Percentiles rank a stretch among this genome's conserved stretches.
phyloP scores from a whole-genome alignment of 2,888 invertebrate genomes.

The Aphodius sticticus region DNA sequence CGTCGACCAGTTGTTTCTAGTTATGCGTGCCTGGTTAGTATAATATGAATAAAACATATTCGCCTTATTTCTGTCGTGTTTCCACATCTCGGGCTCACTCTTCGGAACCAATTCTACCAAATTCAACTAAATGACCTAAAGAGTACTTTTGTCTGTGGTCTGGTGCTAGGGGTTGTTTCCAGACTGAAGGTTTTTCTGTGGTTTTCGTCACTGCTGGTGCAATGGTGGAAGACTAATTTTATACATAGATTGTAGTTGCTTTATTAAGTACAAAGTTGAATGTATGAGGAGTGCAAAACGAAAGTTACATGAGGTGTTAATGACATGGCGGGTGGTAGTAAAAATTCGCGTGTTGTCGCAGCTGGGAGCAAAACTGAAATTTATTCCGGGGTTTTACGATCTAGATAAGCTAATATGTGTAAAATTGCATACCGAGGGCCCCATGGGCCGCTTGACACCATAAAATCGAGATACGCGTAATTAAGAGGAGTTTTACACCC shows the following conservation, averaged over 20 bases:
- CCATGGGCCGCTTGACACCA: slow-evolving; percentile 16
- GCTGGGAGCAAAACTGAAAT: slow-evolving; percentile 13
- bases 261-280: not conserved
- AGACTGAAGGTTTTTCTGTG: too few species aligned
- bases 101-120: too few species aligned
- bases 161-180: too few species aligned
- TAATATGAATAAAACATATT: not conserved
- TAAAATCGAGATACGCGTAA: slow-evolving; percentile 7
- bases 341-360: not conserved
- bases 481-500: slow-evolving; percentile 4
- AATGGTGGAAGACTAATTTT: not conserved
- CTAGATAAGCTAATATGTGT: slow-evolving; percentile 23
- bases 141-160: too few species aligned
- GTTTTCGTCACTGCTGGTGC: too few species aligned
- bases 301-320: not conserved
- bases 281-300: not conserved
- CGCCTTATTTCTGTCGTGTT: not conserved
- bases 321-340: not conserved
- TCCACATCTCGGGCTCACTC: not conserved
- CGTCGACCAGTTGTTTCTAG: not conserved
- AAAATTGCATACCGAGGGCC: slow-evolving; percentile 24
- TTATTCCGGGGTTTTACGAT: slow-evolving; percentile 17
- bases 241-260: not conserved
- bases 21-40: not conserved
- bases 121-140: too few species aligned